Evolutionary conservation across 2,113 vertebrate species (phyloP), one percentile per base, ranked within the genome.

Genomic region (Tragelaphus imberbis): DNA sequence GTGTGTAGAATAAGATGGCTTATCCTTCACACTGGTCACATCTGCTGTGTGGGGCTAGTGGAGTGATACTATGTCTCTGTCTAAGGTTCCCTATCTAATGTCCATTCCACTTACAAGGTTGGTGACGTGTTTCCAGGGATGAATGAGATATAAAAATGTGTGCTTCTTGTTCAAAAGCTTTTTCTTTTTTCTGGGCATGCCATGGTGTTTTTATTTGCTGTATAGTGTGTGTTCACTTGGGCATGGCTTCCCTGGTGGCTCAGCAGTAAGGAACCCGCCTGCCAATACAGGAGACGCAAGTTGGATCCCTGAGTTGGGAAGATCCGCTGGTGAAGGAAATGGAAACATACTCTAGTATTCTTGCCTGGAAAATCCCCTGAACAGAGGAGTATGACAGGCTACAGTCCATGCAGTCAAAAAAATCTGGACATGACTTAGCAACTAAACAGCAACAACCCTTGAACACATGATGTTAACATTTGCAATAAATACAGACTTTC

Each of bases 181-280:
- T 47, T 44, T 15, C 36, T n/a, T 68, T 16, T 23, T n/a, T 77
- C 77, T 19, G 55, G 13, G 30, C 4, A 27, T 1, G 65, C 56
- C 9, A 1, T 19, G 16, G 2, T 49, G 23, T 33, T 80, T 27
- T 84, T 79, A 88, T 40, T 59, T 55, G 84, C 56, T 47, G 5
- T 17, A 55, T 7, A 27, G 17, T 14, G 9, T 12, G 47, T 21
- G 16, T 6, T 89, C 2, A 9, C 23, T n/a, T 0, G 1, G 28
- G 65, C 33, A 11, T 0, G 1, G 68, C n/a, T 75, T 75, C n/a
- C n/a, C n/a, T 40, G 68, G n/a, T 23, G 68, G n/a, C 5, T 25
- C 68, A 75, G 68, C n/a, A 40, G 68, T 75, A 40, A 75, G 36
- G n/a, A 75, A 6, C 9, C 68, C 0, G 19, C n/a, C 68, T 40